Base-by-base conservation (phyloP, 2,888 invertebrate genomes). In the Andrena flavipes region DNA sequence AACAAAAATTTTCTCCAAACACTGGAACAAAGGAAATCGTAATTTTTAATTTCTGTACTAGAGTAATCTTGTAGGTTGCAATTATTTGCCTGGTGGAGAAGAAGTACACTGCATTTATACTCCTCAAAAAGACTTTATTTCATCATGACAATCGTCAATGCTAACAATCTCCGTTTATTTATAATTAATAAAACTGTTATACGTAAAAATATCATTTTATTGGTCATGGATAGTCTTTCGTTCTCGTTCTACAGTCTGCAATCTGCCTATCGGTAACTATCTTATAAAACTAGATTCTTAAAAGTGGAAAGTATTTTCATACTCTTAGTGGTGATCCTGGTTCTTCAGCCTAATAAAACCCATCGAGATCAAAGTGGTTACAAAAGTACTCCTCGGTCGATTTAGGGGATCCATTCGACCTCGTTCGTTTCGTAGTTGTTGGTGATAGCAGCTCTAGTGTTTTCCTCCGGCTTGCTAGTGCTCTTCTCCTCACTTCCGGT, bases 361-460 rank as follows among this genome's bases (percentile, higher is more conserved):
- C 26, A 23, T 54, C 33, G 23, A 62, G 49, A 63, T 49, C 51
- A 23, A 35, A 20, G 7, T 62, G 30, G 42, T 26, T 48, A 30
- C 29, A 64, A 42, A 29, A n/a, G 56, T 33, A n/a, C 23, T 69
- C 1, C 3, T 3, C 23, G 26, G 13, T 5, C 0, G 29, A 60
- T 84, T 89, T 90, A 94, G 6, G 93, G 94, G 35, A 94, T 92
- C 94, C 94, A 94, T 87, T 94, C 94, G 54, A 94, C 93, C 56
- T 94, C 94, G 85, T 93, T 93, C 33, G 91, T 91, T 70, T 93
- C 93, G 29, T 88, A 89, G 51, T 70, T 82, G 48, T 33, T 72
- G 8, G 16, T 68, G 2, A 81, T 60, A 2, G 71, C 35, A 0
- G 77, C 71, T 8, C 69, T 72, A 8, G 70, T 62, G 5, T 78